Conservation (phyloP, 2,888 invertebrate species). For the Cylloceria caligata region DNA sequence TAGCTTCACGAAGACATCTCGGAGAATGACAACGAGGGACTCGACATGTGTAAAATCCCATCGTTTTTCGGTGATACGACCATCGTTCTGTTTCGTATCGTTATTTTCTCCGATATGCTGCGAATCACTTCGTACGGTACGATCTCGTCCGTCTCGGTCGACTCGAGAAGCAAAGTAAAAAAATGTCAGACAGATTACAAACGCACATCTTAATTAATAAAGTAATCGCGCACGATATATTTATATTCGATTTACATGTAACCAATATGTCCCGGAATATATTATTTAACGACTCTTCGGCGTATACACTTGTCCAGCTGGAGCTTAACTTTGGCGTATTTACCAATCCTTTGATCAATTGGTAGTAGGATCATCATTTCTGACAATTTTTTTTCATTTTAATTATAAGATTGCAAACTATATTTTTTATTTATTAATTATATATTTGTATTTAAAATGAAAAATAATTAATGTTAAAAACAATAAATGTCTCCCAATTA, state of each 20-base stretch:
- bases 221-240: background rate
- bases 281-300: too few relatives aligned
- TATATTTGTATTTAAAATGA: too few relatives aligned
- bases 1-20: slow-evolving; percentile 75
- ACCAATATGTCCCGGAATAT: too few relatives aligned
- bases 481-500: too few relatives aligned
- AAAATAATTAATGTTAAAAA: too few relatives aligned
- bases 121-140: slow-evolving; percentile 71
- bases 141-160: slow-evolving; percentile 70
- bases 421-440: too few relatives aligned
- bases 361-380: too few relatives aligned
- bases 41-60: slow-evolving; percentile 69
- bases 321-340: too few relatives aligned
- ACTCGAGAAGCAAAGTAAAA: slow-evolving; percentile 66
- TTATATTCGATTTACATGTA: background rate
- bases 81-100: slow-evolving; percentile 54
- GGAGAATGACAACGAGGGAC: slow-evolving; percentile 74
- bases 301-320: too few relatives aligned
- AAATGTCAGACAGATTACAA: slow-evolving; percentile 21
- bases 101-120: slow-evolving; percentile 74
- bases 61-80: slow-evolving; percentile 68
- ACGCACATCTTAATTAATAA: background rate
- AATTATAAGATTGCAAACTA: too few relatives aligned
- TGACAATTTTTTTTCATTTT: too few relatives aligned
- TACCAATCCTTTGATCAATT: too few relatives aligned